phyloP scores from a whole-genome alignment of 2,113 vertebrate species.

The Gymnorhina tibicen region DNA sequence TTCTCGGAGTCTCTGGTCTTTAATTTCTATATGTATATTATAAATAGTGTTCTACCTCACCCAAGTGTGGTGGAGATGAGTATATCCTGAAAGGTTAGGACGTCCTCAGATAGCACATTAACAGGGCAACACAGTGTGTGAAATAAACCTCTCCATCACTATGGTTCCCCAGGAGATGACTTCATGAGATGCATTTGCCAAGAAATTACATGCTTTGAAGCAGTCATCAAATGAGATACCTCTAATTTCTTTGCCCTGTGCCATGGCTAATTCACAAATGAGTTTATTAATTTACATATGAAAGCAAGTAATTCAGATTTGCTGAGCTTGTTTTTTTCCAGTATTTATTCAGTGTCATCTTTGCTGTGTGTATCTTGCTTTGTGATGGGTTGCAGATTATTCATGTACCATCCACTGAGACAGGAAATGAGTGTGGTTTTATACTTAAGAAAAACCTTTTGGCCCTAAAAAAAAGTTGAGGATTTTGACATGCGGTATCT shows the following conservation, averaged over 20 bases:
- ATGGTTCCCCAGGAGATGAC: background rate
- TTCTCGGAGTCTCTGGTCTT: background rate
- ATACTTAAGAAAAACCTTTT: background rate
- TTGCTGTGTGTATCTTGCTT: background rate
- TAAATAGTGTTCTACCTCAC: background rate
- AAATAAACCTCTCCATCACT: background rate
- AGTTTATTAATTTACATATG: conserved; percentile 43
- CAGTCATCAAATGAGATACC: background rate
- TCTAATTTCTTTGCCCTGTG: background rate
- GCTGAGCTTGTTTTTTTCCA: background rate
- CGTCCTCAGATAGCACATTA: background rate
- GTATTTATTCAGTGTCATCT: background rate
- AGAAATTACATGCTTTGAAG: background rate
- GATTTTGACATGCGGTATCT: background rate
- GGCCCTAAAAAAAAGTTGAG: background rate
- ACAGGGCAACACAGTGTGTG: background rate
- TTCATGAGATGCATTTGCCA: background rate
- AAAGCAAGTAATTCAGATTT: conserved; percentile 42
- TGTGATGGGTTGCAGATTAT: background rate
- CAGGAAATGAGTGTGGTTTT: background rate
- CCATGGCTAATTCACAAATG: conserved; percentile 34
- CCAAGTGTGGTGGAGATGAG: background rate
- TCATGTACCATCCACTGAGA: background rate
- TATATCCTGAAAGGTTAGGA: background rate
- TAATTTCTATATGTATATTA: background rate